phyloP scores from a whole-genome alignment of 2,888 invertebrate genomes.

The Exephanes ischioxanthus region DNA sequence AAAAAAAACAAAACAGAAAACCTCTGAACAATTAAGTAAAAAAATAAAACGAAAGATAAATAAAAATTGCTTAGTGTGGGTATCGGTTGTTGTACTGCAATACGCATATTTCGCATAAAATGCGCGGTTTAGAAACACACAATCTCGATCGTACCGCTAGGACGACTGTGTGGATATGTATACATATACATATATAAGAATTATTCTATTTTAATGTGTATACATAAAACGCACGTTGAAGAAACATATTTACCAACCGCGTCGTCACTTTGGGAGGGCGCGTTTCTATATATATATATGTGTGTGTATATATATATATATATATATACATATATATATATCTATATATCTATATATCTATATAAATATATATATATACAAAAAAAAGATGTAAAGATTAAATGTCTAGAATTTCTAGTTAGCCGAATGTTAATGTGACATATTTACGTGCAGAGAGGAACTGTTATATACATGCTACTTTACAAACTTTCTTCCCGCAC shows the following conservation, averaged over 20 bases:
- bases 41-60: not conserved
- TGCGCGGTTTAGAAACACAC: conserved; percentile 24
- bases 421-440: conserved; percentile 29
- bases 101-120: conserved; percentile 35
- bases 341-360: conserved; percentile 55
- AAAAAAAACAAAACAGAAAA: conserved; percentile 14
- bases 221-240: conserved; percentile 35
- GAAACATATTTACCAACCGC: conserved; percentile 48
- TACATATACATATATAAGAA: conserved; percentile 30
- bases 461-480: conserved; percentile 21
- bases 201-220: conserved; percentile 34
- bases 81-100: conserved; percentile 24
- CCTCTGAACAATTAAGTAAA: conserved; percentile 41
- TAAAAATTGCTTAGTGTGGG: conserved; percentile 27
- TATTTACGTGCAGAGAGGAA: conserved; percentile 30
- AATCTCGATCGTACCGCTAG: conserved; percentile 39
- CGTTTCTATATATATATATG: conserved; percentile 24
- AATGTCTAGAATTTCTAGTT: conserved; percentile 13
- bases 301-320: conserved; percentile 24
- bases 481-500: conserved; percentile 31
- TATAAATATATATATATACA: not conserved
- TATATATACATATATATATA: conserved; percentile 40
- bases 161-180: conserved; percentile 27
- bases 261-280: conserved; percentile 56
- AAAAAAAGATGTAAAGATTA: conserved; percentile 5